Evolutionary conservation across 2,113 vertebrate species (phyloP).

Genomic region (Lagenorhynchus albirostris): DNA sequence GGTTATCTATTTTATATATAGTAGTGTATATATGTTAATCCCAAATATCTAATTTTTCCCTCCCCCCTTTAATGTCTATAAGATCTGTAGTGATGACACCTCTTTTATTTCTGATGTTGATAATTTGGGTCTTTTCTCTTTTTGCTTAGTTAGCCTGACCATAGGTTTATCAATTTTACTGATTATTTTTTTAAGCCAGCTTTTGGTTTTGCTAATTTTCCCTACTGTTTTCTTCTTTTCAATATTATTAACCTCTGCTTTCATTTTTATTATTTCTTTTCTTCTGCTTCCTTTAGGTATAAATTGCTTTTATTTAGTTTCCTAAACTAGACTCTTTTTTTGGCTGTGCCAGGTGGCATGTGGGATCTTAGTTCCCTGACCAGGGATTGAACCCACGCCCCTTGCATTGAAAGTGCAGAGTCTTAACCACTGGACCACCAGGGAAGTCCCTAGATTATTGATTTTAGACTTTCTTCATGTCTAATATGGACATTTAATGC

Average conservation of each 20-base stretch:
- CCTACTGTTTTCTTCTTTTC: not conserved
- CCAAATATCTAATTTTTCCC: too few relatives aligned
- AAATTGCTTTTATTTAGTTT: not conserved
- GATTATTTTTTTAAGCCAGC: not conserved
- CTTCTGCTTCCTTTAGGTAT: not conserved
- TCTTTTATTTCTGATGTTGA: too few relatives aligned
- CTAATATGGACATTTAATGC: not conserved
- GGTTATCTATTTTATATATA: too few relatives aligned
- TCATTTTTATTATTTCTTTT: not conserved
- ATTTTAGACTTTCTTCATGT: not conserved
- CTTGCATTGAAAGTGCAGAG: too few relatives aligned
- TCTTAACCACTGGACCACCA: too few relatives aligned
- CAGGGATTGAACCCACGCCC: too few relatives aligned
- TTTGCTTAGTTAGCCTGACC: not conserved
- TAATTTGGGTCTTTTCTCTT: not conserved
- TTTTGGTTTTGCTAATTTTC: not conserved
- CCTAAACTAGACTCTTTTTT: not conserved
- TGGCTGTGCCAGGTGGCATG: too few relatives aligned
- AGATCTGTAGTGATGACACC: too few relatives aligned
- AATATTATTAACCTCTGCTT: not conserved
- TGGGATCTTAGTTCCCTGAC: too few relatives aligned
- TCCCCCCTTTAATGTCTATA: too few relatives aligned
- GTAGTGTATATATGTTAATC: too few relatives aligned
- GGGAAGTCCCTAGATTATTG: not conserved
- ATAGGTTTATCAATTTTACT: not conserved